Evolutionary conservation across 1,140 invertebrate species (phyloP).

Genomic region (Nymphalis io): DNA sequence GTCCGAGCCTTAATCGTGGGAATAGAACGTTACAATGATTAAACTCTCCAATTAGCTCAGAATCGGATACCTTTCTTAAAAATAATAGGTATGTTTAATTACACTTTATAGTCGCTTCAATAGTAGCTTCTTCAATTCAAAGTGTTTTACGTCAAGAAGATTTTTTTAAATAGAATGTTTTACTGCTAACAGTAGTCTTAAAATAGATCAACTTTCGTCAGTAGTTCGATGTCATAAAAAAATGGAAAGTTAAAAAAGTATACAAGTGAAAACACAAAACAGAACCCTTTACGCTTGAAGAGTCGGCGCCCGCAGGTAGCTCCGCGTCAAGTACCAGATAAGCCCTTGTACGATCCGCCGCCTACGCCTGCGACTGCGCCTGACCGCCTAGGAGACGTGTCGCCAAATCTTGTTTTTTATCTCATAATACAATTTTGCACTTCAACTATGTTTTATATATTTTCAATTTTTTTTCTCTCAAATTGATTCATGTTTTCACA

Average conservation of each 20-base stretch:
- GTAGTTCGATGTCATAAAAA: constrained; percentile 22
- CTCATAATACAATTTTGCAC: constrained; percentile 3
- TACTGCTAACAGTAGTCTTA: constrained; percentile 1
- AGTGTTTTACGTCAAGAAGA: neutral
- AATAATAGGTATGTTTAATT: too few species aligned
- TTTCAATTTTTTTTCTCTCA: neutral
- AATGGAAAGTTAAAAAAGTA: constrained; percentile 40
- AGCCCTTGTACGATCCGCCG: constrained; percentile 30
- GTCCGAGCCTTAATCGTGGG: too few species aligned
- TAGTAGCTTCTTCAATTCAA: neutral
- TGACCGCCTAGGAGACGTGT: constrained; percentile 40
- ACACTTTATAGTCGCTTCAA: neutral
- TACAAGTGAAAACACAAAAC: constrained; percentile 53
- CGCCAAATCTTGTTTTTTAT: constrained; percentile 42
- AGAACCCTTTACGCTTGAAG: constrained; percentile 57
- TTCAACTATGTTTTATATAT: neutral
- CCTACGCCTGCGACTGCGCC: constrained; percentile 22
- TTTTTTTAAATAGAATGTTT: neutral
- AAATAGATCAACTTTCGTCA: constrained; percentile 23
- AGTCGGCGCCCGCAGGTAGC: constrained; percentile 45
- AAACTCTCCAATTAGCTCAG: too few species aligned
- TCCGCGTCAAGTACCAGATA: constrained; percentile 62
- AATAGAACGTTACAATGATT: too few species aligned
- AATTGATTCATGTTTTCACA: neutral
- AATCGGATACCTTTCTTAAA: too few species aligned